These are phyloP conservation scores for Trogon surrucura DNA, from an alignment of 2,113 vertebrate genomes.

Conservation along the genomic window DNA sequence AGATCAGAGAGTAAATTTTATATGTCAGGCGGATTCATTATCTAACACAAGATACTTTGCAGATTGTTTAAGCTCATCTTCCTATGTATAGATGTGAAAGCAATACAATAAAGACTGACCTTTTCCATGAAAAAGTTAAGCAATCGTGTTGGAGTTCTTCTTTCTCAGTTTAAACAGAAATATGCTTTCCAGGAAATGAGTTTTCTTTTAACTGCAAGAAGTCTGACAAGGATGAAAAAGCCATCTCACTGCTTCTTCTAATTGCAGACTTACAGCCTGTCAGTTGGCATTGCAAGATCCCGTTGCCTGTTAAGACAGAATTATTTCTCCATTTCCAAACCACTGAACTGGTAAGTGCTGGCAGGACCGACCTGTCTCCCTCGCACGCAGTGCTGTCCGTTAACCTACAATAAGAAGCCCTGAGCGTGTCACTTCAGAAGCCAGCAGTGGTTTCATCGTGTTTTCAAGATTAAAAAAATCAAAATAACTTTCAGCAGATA, in stretches of 20 bases:
- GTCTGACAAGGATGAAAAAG: not conserved
- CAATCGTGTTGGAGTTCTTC: not conserved
- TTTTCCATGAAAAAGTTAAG: conserved; percentile 70
- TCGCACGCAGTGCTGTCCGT: not conserved
- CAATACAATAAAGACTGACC: conserved; percentile 74
- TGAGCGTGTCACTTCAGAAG: not conserved
- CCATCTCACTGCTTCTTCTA: not conserved
- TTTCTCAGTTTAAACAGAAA: not conserved
- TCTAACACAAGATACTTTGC: conserved; percentile 43
- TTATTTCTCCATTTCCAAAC: conserved; percentile 7
- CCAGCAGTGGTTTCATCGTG: not conserved
- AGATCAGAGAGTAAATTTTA: conserved; percentile 41
- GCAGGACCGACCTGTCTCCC: not conserved
- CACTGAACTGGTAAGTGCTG: not conserved
- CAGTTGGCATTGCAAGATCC: not conserved
- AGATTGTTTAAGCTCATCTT: conserved; percentile 60
- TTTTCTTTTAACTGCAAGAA: not conserved
- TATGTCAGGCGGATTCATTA: conserved; percentile 13
- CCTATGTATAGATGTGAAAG: conserved; percentile 68
- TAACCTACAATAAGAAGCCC: not conserved
- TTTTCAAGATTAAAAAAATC: not conserved
- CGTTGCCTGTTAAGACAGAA: not conserved
- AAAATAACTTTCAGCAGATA: not conserved
- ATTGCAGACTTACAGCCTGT: not conserved
- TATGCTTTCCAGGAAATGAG: not conserved